Evolutionary conservation across 2,113 vertebrate genomes (phyloP).

Genomic region (Odontophorus gujanensis): DNA sequence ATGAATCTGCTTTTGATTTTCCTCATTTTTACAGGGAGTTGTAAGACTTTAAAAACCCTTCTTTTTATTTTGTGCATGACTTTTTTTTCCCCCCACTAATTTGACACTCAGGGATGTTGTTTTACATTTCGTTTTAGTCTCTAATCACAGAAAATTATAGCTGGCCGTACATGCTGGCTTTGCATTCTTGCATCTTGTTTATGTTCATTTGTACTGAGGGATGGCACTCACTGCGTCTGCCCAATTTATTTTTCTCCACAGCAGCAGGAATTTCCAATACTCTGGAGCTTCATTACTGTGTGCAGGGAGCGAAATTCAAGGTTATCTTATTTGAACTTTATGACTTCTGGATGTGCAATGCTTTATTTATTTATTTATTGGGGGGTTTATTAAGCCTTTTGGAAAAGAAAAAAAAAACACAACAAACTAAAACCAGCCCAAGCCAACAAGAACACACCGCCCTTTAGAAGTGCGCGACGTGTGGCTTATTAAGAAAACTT

Average conservation of each 20-base stretch:
- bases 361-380: slow-evolving; percentile 63
- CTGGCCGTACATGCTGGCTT: slow-evolving; percentile 59
- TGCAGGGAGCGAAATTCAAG: slow-evolving; percentile 67
- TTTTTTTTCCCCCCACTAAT: slow-evolving; percentile 62
- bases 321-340: slow-evolving; percentile 68
- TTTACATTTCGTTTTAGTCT: slow-evolving; percentile 74
- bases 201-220: slow-evolving; percentile 68
- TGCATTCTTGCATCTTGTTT: slow-evolving; percentile 72
- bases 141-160: slow-evolving; percentile 76
- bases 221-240: slow-evolving; percentile 28
- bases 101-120: slow-evolving; percentile 72
- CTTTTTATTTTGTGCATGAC: slow-evolving; percentile 42
- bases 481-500: slow-evolving; percentile 30
- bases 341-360: slow-evolving; percentile 45
- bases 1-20: slow-evolving; percentile 28
- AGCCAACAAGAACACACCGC: too few relatives aligned
- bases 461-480: background rate
- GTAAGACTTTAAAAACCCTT: slow-evolving; percentile 6
- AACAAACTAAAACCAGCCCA: background rate
- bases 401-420: background rate
- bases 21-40: slow-evolving; percentile 57
- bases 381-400: slow-evolving; percentile 26
- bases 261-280: slow-evolving; percentile 62
- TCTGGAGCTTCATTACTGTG: slow-evolving; percentile 70
- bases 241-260: slow-evolving; percentile 70